These are phyloP conservation scores for Thysanoteuthis rhombus DNA, from an alignment of 2,888 invertebrate genomes.

Conservation along the genomic window DNA sequence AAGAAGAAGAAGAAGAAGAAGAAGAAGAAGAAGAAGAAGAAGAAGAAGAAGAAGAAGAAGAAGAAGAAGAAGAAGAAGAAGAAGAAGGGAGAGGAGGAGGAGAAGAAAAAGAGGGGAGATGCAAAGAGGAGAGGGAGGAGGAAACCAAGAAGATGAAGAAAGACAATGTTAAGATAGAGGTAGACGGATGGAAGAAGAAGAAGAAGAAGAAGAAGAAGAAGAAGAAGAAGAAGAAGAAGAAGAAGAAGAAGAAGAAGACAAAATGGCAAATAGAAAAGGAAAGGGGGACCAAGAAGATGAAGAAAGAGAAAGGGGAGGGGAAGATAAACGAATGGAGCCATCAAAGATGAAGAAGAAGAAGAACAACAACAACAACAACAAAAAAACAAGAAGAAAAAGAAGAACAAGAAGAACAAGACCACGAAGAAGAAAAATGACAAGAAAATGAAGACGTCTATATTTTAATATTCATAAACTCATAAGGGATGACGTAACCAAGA, in stretches of 20 bases:
- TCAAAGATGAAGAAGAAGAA: background rate
- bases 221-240: background rate
- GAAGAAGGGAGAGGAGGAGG: background rate
- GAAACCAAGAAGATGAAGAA: no score
- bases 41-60: background rate
- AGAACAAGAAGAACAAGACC: background rate
- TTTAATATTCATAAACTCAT: no score
- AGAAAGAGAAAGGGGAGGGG: background rate
- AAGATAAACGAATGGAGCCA: no score
- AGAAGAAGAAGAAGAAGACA: background rate
- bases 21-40: background rate
- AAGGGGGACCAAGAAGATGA: no score
- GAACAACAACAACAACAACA: background rate
- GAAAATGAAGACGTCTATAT: no score
- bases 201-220: background rate
- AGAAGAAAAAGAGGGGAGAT: rapidly evolving
- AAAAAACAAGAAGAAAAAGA: background rate
- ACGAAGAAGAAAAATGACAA: no score
- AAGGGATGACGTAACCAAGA: no score
- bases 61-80: rapidly evolving
- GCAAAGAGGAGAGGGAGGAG: background rate
- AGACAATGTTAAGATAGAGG: no score
- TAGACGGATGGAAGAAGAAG: background rate
- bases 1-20: background rate
- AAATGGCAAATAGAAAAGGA: background rate